Evolutionary conservation across 2,797 vertebrate genomes (phyloP).

Genomic region (Buphagus erythrorhynchus): DNA sequence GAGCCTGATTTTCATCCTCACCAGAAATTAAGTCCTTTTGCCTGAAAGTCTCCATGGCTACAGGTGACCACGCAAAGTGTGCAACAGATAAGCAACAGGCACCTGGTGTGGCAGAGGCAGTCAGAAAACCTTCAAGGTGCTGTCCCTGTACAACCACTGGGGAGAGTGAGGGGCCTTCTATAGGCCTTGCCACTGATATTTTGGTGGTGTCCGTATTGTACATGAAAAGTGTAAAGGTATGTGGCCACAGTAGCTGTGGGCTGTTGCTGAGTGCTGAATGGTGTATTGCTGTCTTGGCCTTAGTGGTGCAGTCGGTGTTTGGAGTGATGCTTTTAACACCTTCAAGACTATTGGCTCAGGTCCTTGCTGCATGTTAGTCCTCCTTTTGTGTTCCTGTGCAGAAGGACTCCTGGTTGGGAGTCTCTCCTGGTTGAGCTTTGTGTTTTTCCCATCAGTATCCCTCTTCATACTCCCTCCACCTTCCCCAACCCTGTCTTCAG

Average conservation of each 20-base stretch:
- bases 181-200: not conserved
- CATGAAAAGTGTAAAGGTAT: not conserved
- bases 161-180: not conserved
- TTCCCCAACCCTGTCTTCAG: not conserved
- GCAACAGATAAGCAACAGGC: not conserved
- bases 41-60: fast-evolving
- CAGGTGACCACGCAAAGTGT: not conserved
- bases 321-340: not conserved
- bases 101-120: fast-evolving
- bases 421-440: not conserved
- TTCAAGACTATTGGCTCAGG: not conserved
- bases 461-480: not conserved
- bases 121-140: not conserved
- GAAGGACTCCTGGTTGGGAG: not conserved
- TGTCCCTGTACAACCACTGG: not conserved
- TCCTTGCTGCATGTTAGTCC: not conserved
- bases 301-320: not conserved
- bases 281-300: not conserved
- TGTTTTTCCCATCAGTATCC: not conserved
- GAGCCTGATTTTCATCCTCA: not conserved
- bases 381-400: not conserved
- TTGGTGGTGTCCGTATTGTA: not conserved
- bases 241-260: not conserved
- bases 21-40: not conserved
- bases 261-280: not conserved